Percentiles rank a stretch among this genome's conserved stretches.
Evolutionary conservation across 2,113 vertebrate species (phyloP).

Genomic region (Anser brachyrhynchus): DNA sequence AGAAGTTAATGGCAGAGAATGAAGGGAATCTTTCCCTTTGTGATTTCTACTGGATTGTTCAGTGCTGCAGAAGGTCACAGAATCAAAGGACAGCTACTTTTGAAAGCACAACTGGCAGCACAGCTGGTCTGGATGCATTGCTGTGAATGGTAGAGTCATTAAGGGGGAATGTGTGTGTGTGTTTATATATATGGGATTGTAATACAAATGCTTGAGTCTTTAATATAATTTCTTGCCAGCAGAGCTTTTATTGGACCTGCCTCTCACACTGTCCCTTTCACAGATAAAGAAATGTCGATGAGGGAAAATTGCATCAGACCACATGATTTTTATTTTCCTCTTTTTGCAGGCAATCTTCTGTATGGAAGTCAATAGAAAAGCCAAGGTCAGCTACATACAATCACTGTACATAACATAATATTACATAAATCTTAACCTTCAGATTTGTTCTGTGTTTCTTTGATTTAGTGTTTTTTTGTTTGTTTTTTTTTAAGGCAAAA

Average conservation of each 20-base stretch:
- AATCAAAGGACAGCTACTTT: neutral
- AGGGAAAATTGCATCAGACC: neutral
- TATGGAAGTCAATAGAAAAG: neutral
- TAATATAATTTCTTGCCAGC: neutral
- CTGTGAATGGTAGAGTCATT: neutral
- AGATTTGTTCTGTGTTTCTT: neutral
- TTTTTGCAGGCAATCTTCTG: neutral
- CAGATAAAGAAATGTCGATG: neutral
- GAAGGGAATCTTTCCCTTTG: neutral
- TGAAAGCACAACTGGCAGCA: neutral
- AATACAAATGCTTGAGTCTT: neutral
- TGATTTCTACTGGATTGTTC: neutral
- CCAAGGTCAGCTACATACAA: neutral
- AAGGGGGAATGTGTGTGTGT: neutral
- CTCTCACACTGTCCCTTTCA: neutral
- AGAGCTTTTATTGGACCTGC: neutral
- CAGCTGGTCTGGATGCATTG: neutral
- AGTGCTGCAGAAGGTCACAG: neutral
- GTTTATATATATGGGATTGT: neutral
- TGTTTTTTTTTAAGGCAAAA: neutral
- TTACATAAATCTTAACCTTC: neutral
- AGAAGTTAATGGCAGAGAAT: neutral
- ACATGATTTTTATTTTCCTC: neutral
- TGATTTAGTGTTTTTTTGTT: neutral
- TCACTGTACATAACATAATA: neutral